phyloP scores from a whole-genome alignment of 2,888 invertebrate species.

The Macropis europaea region DNA sequence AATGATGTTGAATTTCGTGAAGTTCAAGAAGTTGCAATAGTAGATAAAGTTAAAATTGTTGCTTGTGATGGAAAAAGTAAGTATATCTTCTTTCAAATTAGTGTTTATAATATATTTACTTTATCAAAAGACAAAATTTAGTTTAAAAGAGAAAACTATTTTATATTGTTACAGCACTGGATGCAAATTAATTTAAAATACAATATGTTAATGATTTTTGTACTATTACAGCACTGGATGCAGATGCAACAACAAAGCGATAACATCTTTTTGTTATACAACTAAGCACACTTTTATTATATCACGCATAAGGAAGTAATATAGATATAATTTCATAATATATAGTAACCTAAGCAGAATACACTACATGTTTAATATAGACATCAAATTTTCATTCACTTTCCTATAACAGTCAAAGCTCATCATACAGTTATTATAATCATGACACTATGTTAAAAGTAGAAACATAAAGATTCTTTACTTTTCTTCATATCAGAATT shows the following conservation, averaged over 20 bases:
- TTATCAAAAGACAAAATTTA: neutral
- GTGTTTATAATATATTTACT: neutral
- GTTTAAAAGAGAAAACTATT: too few relatives aligned
- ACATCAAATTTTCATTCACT: constrained; percentile 35
- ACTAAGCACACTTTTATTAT: constrained; percentile 29
- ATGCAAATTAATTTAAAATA: too few relatives aligned
- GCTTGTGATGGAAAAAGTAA: constrained; percentile 98
- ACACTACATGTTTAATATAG: constrained; percentile 42
- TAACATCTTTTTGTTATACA: constrained; percentile 60
- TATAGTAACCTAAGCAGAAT: constrained; percentile 27
- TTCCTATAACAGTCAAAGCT: constrained; percentile 16
- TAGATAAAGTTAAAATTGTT: constrained; percentile 97
- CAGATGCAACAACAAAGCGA: constrained; percentile 73
- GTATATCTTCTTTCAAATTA: constrained; percentile 69
- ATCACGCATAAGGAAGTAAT: constrained; percentile 28
- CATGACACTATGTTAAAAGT: constrained; percentile 15
- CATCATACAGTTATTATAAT: constrained; percentile 5
- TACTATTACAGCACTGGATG: constrained; percentile 70
- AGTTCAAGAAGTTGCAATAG: constrained; percentile 94
- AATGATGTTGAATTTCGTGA: constrained; percentile 98
- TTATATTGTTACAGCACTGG: too few relatives aligned
- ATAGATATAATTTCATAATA: constrained; percentile 29
- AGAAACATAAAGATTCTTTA: constrained; percentile 15
- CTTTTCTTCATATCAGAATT: constrained; percentile 19
- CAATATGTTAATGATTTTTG: constrained; percentile 23